These are phyloP conservation scores for Lycodopsis pacificus DNA, from an alignment of 2,797 vertebrate genomes.

Conservation along the genomic window DNA sequence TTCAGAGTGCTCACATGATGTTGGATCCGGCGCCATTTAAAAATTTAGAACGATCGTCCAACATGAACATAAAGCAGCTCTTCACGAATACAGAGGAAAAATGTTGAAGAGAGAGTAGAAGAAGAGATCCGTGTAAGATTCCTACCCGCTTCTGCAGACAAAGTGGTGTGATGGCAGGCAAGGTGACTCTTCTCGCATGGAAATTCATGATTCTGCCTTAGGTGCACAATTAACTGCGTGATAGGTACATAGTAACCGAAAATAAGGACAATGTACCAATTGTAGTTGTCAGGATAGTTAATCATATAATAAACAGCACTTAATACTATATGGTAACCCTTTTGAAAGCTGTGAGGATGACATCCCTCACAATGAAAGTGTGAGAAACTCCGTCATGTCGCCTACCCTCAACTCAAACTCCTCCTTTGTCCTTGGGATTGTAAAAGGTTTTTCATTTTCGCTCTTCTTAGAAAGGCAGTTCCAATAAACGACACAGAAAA, in stretches of 20 bases:
- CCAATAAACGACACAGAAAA: slow-evolving; percentile 67
- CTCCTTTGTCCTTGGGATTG: slow-evolving; percentile 91
- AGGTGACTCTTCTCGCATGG: slow-evolving; percentile 91
- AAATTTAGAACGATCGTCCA: neutral
- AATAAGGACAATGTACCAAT: slow-evolving; percentile 2
- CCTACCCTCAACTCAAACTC: slow-evolving; percentile 84
- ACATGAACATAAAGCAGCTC: neutral
- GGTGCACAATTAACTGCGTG: slow-evolving; percentile 48
- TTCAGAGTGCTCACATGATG: slow-evolving; percentile 11
- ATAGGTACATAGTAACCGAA: slow-evolving; percentile 50
- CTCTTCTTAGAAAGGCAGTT: slow-evolving; percentile 67
- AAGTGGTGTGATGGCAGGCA: slow-evolving; percentile 92
- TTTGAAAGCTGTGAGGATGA: slow-evolving; percentile 18
- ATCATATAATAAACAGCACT: neutral
- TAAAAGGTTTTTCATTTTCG: slow-evolving; percentile 67
- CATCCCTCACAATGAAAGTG: slow-evolving; percentile 73
- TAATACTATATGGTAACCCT: neutral
- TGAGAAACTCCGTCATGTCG: slow-evolving; percentile 80
- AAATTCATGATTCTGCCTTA: slow-evolving; percentile 89
- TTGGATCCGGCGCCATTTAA: slow-evolving; percentile 1
- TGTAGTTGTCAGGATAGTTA: neutral
- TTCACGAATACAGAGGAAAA: slow-evolving; percentile 1
- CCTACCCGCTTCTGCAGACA: slow-evolving; percentile 90
- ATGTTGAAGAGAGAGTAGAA: slow-evolving; percentile 15
- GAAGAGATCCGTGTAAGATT: slow-evolving; percentile 33